Percentiles rank a stretch among this genome's conserved stretches.
Evolutionary conservation across 2,888 invertebrate species (phyloP).

Genomic region (Meloe dianella): DNA sequence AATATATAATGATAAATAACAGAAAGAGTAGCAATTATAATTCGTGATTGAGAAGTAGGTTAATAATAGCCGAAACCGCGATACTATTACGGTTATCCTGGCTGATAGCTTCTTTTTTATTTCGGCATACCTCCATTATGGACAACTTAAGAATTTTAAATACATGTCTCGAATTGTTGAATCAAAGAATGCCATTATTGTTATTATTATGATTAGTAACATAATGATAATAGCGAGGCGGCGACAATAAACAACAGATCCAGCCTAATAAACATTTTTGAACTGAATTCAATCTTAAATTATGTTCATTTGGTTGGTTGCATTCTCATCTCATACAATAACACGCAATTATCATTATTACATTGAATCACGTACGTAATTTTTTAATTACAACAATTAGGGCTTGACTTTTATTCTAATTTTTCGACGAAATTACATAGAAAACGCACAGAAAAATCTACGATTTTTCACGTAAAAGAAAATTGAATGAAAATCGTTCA

Average conservation of each 20-base stretch:
- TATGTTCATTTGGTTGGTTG: neutral
- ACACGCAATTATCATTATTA: neutral
- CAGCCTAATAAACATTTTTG: neutral
- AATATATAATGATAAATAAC: neutral
- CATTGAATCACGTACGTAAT: neutral
- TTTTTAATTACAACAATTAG: conserved; percentile 18
- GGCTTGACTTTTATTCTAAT: neutral
- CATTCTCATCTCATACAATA: neutral
- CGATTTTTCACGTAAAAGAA: too few species aligned
- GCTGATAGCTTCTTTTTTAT: neutral
- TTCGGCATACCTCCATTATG: neutral
- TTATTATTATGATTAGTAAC: neutral
- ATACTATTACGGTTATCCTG: conserved; percentile 23
- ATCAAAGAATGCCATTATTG: neutral
- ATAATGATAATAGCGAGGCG: neutral
- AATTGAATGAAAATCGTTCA: too few species aligned
- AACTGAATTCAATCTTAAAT: neutral
- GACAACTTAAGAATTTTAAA: neutral
- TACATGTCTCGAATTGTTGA: conserved; percentile 3
- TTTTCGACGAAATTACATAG: neutral
- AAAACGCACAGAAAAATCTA: too few species aligned
- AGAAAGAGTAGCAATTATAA: neutral
- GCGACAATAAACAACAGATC: neutral
- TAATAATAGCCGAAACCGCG: conserved; percentile 27
- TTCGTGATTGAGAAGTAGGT: conserved; percentile 24